A percentile compares a stretch with the other conserved stretches of the same genome.
phyloP scores from a whole-genome alignment of 2,797 vertebrate genomes.

The Agapornis canus region DNA sequence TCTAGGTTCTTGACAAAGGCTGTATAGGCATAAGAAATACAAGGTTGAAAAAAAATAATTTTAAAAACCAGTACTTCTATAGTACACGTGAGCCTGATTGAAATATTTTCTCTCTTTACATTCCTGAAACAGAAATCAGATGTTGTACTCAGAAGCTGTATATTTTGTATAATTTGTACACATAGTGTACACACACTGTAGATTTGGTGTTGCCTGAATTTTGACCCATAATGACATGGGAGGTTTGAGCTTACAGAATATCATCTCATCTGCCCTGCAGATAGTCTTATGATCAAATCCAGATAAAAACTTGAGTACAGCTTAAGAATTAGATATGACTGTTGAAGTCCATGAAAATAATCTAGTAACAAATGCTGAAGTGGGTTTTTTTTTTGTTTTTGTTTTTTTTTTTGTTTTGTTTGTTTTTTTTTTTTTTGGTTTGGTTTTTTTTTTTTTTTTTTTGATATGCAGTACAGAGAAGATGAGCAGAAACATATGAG shows the following conservation, averaged over 20 bases:
- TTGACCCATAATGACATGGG: background rate
- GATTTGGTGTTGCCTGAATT: background rate
- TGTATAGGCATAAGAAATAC: background rate
- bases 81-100: too few relatives aligned
- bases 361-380: background rate
- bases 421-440: too few relatives aligned
- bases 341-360: background rate
- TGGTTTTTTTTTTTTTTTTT: too few relatives aligned
- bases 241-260: background rate
- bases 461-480: background rate
- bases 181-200: background rate
- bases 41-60: background rate
- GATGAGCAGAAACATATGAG: background rate
- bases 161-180: background rate
- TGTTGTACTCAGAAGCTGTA: background rate
- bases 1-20: background rate
- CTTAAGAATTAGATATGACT: background rate
- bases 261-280: background rate
- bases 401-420: fast-evolving
- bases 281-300: background rate
- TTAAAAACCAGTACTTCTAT: background rate
- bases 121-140: background rate
- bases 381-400: fast-evolving
- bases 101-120: background rate
- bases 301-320: background rate